Base-by-base conservation (phyloP, 2,797 vertebrate genomes). In the Dromococcyx pavoninus region DNA sequence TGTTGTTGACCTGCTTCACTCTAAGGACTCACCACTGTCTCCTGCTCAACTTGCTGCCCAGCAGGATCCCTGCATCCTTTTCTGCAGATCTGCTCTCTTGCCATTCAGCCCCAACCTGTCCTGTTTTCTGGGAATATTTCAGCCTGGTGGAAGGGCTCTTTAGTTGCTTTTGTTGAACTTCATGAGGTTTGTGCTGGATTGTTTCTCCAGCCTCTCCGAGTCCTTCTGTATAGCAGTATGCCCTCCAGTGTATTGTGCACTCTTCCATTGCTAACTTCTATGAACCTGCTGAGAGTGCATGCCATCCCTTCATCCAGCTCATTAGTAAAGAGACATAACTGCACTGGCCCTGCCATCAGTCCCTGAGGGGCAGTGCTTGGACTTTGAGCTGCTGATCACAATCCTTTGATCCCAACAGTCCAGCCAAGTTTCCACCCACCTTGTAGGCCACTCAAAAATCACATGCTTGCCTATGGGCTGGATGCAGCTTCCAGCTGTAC, bases 311-410 rank as follows among this genome's bases (percentile, higher is more conserved):
- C 11, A 1, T 41, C 54, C 25, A 13, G 56, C 33, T 58, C 27
- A 1, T 43, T 11, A 37, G 8, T 13, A 35, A 58, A 30, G 30
- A 14, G 25, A 10, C 13, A 39, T 16, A 89, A 27, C 72, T 73
- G 10, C n/a, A 4, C 41, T 48, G 56, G 57, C 56, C 35, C 23
- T 76, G 21, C 33, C 39, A 5, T 70, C 1, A 5, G 27, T 66
- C 48, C 46, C 57, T 24, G 61, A 66, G 48, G 57, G 35, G 24
- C 51, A 61, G 0, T 48, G n/a, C 64, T 62, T 91, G 86, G n/a
- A 56, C 92, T 88, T 88, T 13, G 43, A 90, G 46, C 88, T 93
- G 62, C 78, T 76, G 60, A 58, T 91, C 69, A 66, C 61, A 86
- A 2, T 72, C 56, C 25, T 89, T 89, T 5, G 0, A 41, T 74